Base-by-base conservation (phyloP, 2,888 invertebrate genomes). In the Tuberolachnus salignus region DNA sequence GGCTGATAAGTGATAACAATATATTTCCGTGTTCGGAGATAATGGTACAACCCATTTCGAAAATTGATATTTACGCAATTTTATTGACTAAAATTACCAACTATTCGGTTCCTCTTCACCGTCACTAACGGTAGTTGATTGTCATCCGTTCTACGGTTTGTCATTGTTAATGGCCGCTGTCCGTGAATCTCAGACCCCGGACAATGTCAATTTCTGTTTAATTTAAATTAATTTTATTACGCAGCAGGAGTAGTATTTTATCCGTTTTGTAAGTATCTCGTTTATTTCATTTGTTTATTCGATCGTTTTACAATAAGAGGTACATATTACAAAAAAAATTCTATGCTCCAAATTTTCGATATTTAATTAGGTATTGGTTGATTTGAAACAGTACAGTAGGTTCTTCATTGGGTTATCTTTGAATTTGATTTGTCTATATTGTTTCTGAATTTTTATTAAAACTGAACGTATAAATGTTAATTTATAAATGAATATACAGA, bases 1-100 rank as follows among this genome's bases (percentile, higher is more conserved):
- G 78, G 69, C 51, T 78, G 67, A 78, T 78, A 78, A 67, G 63
- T 53, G 73, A 53, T 63, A 51, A 71, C 13, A 14, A 14, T 14
- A 46, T 21, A 69, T 69, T 69, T 78, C 75, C 78, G 69, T 75
- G 46, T 75, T 23, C 57, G 69, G 21, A 34, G 42, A 55, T 42
- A 53, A 14, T 61, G 49, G 72, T 19, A 51, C 72, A 49, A 61
- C 72, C 61, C 61, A 42, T 34, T 72, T 61, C 61, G 72, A 72
- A 72, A 51, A 72, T 4, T 21, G 19, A 16, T n/a, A 21, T 61
- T 72, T 71, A 14, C 46, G 19, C 34, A 51, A 61, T 51, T 72
- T 51, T 61, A 14, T 34, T 55, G 14, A 1, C 19, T 8, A 19
- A 26, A 9, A 14, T 4, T 1, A 26, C 42, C 4, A 11, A 69